Base-by-base conservation (phyloP, 2,113 vertebrate species). In the Asarcornis scutulata region DNA sequence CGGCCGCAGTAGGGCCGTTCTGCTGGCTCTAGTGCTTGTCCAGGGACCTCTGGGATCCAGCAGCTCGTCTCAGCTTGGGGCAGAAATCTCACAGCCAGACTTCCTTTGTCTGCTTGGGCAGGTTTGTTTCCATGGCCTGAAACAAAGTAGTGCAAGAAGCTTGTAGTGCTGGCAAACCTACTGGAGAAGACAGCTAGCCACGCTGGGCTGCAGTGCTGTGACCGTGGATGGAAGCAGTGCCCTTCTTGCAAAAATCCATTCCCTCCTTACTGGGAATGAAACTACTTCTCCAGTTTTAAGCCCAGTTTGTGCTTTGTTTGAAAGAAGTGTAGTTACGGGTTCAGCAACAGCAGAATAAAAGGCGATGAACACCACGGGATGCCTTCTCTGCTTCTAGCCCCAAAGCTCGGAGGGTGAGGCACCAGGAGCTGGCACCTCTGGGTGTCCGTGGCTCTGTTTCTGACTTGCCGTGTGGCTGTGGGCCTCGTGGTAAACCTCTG, bases 101-200 rank as follows among this genome's bases (percentile, higher is more conserved):
- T 60, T 36, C 23, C 7, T 31, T 29, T 11, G 31, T 7, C 38
- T 23, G 5, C 8, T 73, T 36, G 42, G n/a, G 4, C 4, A 6
- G 3, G 6, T 17, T 77, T 6, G 0, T 13, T 91, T 62, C 26
- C 17, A 3, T 14, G 16, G 13, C 26, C 46, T 66, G 44, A 27
- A 42, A 25, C 13, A 7, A 55, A 50, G 32, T 20, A 17, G 9
- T 5, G 2, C 14, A 23, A 62, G 22, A 44, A 71, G 25, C 32
- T 6, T 31, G 26, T 13, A 29, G 25, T 1, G 14, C 2, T 44
- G n/a, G 11, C 8, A 66, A 26, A 32, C 3, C 2, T 23, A 0
- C 18, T 32, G 16, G 58, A 34, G 42, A 6, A 0, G 2, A 12
- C 13, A 42, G 74, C 18, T 8, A 1, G 1, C 10, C 17, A 3